These are phyloP conservation scores for Osedax frankpressi DNA, from an alignment of 2,888 invertebrate genomes.

Conservation along the genomic window DNA sequence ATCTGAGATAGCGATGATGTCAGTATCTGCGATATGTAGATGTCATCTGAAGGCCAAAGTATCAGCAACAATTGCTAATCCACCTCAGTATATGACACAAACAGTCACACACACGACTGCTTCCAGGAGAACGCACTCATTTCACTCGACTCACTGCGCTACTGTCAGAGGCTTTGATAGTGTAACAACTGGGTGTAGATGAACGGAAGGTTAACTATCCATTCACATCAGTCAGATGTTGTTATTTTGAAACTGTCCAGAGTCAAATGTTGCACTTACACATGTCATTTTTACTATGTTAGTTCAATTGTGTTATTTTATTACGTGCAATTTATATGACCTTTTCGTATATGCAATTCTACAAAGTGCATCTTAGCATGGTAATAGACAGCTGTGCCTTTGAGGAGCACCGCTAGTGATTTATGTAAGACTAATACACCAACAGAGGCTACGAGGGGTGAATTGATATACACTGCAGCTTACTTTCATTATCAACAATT, in stretches of 20 bases:
- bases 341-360: background rate
- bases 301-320: background rate
- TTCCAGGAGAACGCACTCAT: background rate
- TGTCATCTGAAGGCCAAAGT: background rate
- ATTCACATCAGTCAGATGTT: background rate
- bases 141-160: background rate
- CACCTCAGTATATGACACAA: background rate
- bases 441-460: background rate
- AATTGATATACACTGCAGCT: no score
- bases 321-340: no score
- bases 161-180: background rate
- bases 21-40: constrained; percentile 2
- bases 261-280: background rate
- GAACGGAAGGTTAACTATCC: background rate
- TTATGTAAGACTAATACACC: background rate
- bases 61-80: constrained; percentile 1
- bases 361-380: background rate
- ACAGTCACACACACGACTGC: background rate
- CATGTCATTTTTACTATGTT: background rate
- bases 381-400: background rate
- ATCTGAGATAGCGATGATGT: constrained; percentile 2
- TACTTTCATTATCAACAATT: background rate
- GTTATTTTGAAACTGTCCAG: background rate
- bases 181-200: background rate
- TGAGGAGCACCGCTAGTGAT: background rate